phyloP scores from a whole-genome alignment of 2,888 invertebrate species.

The Autographa pulchrina region DNA sequence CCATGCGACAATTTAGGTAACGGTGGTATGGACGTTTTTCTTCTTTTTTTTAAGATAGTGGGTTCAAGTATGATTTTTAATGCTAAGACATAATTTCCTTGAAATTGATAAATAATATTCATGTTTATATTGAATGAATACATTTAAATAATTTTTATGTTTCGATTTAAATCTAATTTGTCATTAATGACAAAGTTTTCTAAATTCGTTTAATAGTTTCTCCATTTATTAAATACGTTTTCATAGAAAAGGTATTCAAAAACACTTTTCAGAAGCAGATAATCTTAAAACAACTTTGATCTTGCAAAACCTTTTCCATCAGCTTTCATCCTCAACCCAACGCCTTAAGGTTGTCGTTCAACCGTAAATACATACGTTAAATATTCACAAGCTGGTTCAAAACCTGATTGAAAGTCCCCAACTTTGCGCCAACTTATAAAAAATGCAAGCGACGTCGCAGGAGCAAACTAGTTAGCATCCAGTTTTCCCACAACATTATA shows the following conservation, averaged over 20 bases:
- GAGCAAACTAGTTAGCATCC: conserved; percentile 49
- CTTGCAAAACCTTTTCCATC: not conserved
- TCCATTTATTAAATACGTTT: no score
- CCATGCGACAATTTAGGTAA: conserved; percentile 29
- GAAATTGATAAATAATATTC: no score
- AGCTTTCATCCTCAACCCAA: conserved; percentile 22
- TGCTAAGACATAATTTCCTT: no score
- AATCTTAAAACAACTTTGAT: not conserved
- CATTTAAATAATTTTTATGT: no score
- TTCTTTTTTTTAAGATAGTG: not conserved
- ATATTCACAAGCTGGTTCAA: conserved; percentile 52
- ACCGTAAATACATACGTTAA: conserved; percentile 46
- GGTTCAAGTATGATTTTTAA: not conserved
- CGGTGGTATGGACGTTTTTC: not conserved
- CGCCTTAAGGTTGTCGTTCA: conserved; percentile 30
- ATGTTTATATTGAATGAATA: no score
- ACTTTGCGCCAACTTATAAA: conserved; percentile 52
- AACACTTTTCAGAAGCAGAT: not conserved
- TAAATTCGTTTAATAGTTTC: no score
- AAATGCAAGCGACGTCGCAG: conserved; percentile 53
- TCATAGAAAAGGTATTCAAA: not conserved
- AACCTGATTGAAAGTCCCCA: conserved; percentile 56
- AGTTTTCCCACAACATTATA: conserved; percentile 41
- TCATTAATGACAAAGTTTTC: no score
- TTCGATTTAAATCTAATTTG: no score